Evolutionary conservation across 2,797 vertebrate genomes (phyloP).

Genomic region (Thunnus albacares): DNA sequence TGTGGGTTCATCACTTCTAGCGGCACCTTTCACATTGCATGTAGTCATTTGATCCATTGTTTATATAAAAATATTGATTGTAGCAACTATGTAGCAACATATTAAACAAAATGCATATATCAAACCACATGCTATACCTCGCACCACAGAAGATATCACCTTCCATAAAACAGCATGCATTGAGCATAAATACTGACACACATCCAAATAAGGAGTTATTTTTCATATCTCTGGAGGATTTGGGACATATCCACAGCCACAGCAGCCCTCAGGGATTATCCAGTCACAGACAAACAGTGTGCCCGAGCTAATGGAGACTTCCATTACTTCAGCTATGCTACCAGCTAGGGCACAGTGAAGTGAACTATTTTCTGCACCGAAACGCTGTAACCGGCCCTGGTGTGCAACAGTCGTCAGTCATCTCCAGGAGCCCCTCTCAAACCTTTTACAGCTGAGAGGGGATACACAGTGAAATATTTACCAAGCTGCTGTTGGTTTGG

Average conservation of each 20-base stretch:
- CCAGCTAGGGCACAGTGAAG: constrained; percentile 57
- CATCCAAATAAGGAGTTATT: constrained; percentile 21
- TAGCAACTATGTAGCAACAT: background rate
- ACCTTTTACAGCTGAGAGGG: constrained; percentile 65
- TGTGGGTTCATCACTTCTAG: too few species aligned
- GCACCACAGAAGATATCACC: constrained; percentile 20
- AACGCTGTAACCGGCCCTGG: constrained; percentile 46
- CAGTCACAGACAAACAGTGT: constrained; percentile 53
- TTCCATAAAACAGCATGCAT: constrained; percentile 25
- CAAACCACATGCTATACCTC: background rate
- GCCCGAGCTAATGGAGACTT: constrained; percentile 70
- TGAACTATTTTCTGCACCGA: constrained; percentile 60
- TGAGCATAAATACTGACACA: constrained; percentile 31
- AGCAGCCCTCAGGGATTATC: constrained; percentile 52
- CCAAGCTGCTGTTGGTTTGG: constrained; percentile 39
- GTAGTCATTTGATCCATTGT: too few species aligned
- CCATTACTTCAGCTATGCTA: constrained; percentile 71
- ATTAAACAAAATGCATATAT: constrained; percentile 4
- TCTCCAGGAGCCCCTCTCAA: constrained; percentile 60
- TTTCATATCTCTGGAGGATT: constrained; percentile 56
- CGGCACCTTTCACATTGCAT: too few species aligned
- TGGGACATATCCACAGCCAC: constrained; percentile 46
- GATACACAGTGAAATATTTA: constrained; percentile 80
- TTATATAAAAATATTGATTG: background rate
- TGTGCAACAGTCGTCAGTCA: constrained; percentile 41